Evolutionary conservation across 2,113 vertebrate species (phyloP), one percentile per base, ranked within the genome.

Genomic region (Trogon melanurus): DNA sequence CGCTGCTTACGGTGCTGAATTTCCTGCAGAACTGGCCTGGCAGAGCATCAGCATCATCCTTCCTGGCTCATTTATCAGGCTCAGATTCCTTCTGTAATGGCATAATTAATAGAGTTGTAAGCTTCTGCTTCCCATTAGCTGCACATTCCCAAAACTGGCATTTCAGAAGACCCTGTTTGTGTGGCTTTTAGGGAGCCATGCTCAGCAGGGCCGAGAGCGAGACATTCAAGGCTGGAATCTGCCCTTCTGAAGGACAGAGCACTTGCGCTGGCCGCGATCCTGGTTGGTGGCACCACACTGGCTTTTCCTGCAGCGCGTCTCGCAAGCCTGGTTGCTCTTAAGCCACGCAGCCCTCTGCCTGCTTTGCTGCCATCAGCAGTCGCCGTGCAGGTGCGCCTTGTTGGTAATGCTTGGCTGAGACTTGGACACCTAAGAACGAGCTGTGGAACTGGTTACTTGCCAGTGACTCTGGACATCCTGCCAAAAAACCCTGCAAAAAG

Each of bases 1-100:
- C 92, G 79, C 82, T 96, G 93, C 93, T 95, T 96, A 94, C 53
- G 0, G 76, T 57, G 95, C 70, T 74, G 95, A 95, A 94, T 93
- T 96, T 95, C 95, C 79, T 93, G 95, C 65, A 90, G 67, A 95
- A 93, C 95, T 93, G 92, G 93, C 85, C 93, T 19, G 75, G 64
- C 90, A n/a, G 65, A 92, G 73, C 60, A 85, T 87, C 57, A 67
- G 69, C 70, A 79, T 92, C 66, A 23, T 85, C 87, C 87, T 92
- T 92, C 89, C 62, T 72, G 51, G 45, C 89, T 95, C 41, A 54
- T 81, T 92, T 95, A 93, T 94, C 84, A 87, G 80, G 48, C 88
- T 91, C 78, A 60, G 48, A n/a, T 67, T 93, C 58, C 58, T 82
- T 76, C 67, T 60, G 22, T 81, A 66, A 86, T 85, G 71, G 79